phyloP scores from a whole-genome alignment of 2,113 vertebrate genomes.

The Seriola aureovittata region DNA sequence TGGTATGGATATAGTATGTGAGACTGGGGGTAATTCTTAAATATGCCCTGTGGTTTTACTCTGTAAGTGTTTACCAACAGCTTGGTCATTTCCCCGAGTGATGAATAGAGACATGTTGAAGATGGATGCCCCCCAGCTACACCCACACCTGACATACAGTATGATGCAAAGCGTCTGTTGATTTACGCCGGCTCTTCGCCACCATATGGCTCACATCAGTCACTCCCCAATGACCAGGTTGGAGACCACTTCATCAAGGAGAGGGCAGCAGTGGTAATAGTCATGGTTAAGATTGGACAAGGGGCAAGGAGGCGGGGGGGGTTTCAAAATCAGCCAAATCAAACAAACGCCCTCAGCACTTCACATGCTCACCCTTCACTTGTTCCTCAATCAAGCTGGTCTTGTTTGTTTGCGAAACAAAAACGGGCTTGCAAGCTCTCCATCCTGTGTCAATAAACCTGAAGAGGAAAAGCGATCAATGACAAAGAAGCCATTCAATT shows the following conservation, averaged over 20 bases:
- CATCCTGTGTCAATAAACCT: slow-evolving; percentile 65
- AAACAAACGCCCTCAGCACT: slow-evolving; percentile 36
- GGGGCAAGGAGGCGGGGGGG: neutral
- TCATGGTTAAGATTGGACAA: slow-evolving; percentile 16
- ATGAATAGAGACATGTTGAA: slow-evolving; percentile 67
- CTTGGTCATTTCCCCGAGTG: slow-evolving; percentile 65
- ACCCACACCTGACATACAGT: slow-evolving; percentile 61
- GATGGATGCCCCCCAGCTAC: slow-evolving; percentile 54
- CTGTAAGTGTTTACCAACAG: slow-evolving; percentile 67
- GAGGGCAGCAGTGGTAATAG: slow-evolving; percentile 30
- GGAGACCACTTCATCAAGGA: slow-evolving; percentile 65
- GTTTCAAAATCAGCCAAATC: slow-evolving; percentile 53
- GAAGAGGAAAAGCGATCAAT: slow-evolving; percentile 70
- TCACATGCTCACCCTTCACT: neutral
- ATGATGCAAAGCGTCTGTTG: slow-evolving; percentile 67
- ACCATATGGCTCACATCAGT: slow-evolving; percentile 67
- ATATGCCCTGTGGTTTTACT: slow-evolving; percentile 41
- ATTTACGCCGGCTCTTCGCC: slow-evolving; percentile 60
- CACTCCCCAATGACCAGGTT: slow-evolving; percentile 50
- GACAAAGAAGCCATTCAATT: slow-evolving; percentile 73
- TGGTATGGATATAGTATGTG: slow-evolving; percentile 5
- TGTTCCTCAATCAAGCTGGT: slow-evolving; percentile 26
- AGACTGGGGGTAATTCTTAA: slow-evolving; percentile 44
- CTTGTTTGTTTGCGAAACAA: slow-evolving; percentile 61
- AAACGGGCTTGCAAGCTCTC: slow-evolving; percentile 18